These are phyloP conservation scores for Ambastaia sidthimunki DNA, from an alignment of 2,797 vertebrate species.

Conservation along the genomic window DNA sequence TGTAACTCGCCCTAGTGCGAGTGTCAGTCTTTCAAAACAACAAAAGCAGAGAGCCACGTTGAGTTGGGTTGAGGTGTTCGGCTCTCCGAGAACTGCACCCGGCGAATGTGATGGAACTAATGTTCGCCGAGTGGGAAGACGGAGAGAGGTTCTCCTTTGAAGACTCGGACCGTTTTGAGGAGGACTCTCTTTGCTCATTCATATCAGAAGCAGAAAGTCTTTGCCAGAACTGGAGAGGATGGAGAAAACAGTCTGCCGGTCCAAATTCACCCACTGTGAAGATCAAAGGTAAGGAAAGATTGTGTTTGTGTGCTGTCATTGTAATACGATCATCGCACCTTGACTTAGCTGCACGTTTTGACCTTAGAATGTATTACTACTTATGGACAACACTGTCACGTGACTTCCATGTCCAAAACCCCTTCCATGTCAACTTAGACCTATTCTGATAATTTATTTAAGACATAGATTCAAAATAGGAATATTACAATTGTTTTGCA, in stretches of 20 bases:
- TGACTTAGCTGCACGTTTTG: constrained; percentile 47
- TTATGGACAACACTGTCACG: constrained; percentile 31
- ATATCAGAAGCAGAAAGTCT: constrained; percentile 98
- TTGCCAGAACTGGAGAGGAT: constrained; percentile 99
- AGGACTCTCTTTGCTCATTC: constrained; percentile 98
- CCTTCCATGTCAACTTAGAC: background rate
- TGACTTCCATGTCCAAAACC: constrained; percentile 3
- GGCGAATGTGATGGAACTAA: constrained; percentile 95
- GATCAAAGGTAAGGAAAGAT: constrained; percentile 83
- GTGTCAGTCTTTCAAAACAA: constrained; percentile 55
- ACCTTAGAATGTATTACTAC: constrained; percentile 50
- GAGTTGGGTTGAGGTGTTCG: constrained; percentile 32
- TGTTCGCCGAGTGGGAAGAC: constrained; percentile 99
- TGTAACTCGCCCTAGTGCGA: constrained; percentile 49
- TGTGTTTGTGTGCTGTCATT: constrained; percentile 38
- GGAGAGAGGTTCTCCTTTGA: constrained; percentile 98
- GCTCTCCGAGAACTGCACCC: constrained; percentile 42
- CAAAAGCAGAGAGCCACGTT: constrained; percentile 18
- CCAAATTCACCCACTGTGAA: constrained; percentile 96
- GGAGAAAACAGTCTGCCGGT: constrained; percentile 97
- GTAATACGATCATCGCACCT: constrained; percentile 22
- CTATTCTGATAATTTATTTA: background rate
- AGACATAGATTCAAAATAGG: too few relatives aligned
- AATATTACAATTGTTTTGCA: too few relatives aligned
- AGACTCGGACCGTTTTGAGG: constrained; percentile 97